These are phyloP conservation scores for Huso huso DNA, from an alignment of 2,797 vertebrate genomes.

Conservation along the genomic window DNA sequence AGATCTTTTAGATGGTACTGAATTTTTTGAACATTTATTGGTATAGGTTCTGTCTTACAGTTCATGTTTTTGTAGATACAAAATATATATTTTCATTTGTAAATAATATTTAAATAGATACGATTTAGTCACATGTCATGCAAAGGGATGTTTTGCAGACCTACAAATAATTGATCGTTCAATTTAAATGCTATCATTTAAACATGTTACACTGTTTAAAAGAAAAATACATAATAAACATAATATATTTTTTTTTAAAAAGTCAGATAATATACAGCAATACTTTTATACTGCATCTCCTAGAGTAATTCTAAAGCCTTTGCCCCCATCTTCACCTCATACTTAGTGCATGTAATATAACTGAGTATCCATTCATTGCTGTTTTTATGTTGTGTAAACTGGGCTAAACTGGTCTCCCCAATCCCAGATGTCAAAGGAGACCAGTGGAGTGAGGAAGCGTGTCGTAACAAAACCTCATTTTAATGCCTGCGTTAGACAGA, in stretches of 20 bases:
- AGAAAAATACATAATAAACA: no score
- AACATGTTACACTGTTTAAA: no score
- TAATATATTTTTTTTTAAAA: no score
- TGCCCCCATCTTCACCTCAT: neutral
- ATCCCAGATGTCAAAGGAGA: constrained; percentile 18
- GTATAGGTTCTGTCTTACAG: no score
- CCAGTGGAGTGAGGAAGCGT: neutral
- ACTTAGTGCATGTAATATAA: constrained; percentile 5
- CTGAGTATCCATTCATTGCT: constrained; percentile 13
- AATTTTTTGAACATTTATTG: neutral
- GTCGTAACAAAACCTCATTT: constrained; percentile 16
- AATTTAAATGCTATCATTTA: no score
- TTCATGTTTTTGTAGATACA: no score
- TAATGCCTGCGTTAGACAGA: constrained; percentile 25
- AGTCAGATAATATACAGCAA: no score
- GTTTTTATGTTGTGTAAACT: constrained; percentile 1
- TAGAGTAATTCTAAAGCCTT: neutral
- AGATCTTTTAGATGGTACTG: neutral
- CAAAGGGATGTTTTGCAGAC: no score
- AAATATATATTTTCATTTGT: no score
- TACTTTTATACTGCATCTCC: neutral
- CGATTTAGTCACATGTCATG: no score
- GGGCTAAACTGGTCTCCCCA: constrained; percentile 21
- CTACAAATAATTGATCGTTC: no score
- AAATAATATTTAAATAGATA: no score